Conservation (phyloP, 2,113 vertebrate genomes). For the Ceuthmochares aereus region DNA sequence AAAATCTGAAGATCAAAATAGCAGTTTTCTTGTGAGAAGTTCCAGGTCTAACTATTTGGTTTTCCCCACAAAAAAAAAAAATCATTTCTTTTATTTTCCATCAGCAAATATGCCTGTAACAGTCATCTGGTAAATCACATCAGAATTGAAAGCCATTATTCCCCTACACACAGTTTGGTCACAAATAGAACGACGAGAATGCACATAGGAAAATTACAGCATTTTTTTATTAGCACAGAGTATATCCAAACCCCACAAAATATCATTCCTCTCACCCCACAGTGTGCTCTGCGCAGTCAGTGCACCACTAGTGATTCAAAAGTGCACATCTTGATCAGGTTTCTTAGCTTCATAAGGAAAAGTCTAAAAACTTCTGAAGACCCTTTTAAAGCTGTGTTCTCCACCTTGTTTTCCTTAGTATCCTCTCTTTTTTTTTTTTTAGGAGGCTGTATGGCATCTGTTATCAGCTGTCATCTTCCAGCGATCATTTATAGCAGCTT, state of each 20-base stretch:
- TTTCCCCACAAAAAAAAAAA: not conserved
- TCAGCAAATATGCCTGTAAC: not conserved
- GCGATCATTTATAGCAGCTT: not conserved
- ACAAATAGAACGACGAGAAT: not conserved
- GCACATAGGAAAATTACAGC: not conserved
- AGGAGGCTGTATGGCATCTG: not conserved
- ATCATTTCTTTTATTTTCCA: not conserved
- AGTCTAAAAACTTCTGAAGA: not conserved
- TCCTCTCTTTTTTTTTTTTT: not conserved
- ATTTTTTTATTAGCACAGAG: not conserved
- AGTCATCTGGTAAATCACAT: not conserved
- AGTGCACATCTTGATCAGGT: not conserved
- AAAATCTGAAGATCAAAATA: not conserved
- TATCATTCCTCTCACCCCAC: not conserved
- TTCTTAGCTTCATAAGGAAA: not conserved
- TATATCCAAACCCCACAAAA: not conserved
- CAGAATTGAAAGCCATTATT: not conserved
- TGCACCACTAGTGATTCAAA: fast-evolving
- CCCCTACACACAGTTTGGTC: not conserved
- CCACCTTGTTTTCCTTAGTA: not conserved
- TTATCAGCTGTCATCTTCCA: not conserved
- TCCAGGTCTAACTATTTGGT: not conserved
- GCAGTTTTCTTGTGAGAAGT: not conserved
- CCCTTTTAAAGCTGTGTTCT: not conserved
- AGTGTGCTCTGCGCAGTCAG: fast-evolving